Evolutionary conservation across 2,888 invertebrate genomes (phyloP).

Genomic region (Sphecodes monilicornis): DNA sequence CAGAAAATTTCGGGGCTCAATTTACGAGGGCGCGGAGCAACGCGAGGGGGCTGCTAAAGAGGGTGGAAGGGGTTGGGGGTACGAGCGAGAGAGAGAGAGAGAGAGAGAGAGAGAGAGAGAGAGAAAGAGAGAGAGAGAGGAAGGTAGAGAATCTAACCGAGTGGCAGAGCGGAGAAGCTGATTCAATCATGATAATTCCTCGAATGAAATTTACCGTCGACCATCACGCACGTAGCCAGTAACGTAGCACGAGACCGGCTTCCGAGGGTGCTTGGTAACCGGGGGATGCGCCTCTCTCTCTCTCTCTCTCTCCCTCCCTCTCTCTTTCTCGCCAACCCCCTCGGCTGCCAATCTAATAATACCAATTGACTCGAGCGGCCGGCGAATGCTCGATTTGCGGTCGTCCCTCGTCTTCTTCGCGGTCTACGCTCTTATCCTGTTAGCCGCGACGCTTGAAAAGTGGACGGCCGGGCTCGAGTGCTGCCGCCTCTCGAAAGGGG

Average conservation of each 20-base stretch:
- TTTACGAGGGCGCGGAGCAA: constrained; percentile 31
- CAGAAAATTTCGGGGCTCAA: constrained; percentile 64
- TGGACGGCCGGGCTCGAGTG: constrained; percentile 47
- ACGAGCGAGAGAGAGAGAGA: not conserved
- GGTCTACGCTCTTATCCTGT: constrained; percentile 68
- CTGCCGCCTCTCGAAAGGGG: constrained; percentile 32
- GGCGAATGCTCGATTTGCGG: constrained; percentile 81
- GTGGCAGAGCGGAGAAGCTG: constrained; percentile 77
- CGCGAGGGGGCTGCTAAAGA: constrained; percentile 26
- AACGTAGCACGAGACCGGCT: constrained; percentile 61
- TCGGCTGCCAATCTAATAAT: constrained; percentile 83
- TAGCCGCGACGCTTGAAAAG: constrained; percentile 60
- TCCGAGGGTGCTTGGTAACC: constrained; percentile 64
- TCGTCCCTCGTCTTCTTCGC: constrained; percentile 72
- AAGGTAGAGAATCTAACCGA: constrained; percentile 65
- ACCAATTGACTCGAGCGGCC: constrained; percentile 82
- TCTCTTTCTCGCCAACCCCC: constrained; percentile 37
- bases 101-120: constrained; percentile 3
- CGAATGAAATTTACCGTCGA: constrained; percentile 84
- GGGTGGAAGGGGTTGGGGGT: constrained; percentile 23
- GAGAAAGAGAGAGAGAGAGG: constrained; percentile 5
- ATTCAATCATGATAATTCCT: constrained; percentile 84
- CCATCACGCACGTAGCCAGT: constrained; percentile 79
- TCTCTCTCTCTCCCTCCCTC: constrained; percentile 35
- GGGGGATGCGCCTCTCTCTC: constrained; percentile 70